Evolutionary conservation across 2,888 invertebrate species (phyloP).

Genomic region (Melinaea menophilus): DNA sequence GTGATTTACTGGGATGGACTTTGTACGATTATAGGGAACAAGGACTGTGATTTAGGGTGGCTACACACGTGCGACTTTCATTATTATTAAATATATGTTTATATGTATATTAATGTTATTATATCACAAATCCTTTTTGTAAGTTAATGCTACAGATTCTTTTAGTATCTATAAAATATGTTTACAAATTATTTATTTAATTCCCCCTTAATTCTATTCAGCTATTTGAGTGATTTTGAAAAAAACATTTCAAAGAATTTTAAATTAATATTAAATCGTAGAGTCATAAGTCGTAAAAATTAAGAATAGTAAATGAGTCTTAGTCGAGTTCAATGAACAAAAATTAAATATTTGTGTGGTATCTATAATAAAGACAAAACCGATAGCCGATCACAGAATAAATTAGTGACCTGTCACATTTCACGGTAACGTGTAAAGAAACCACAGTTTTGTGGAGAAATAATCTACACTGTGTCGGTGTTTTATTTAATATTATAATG

Average conservation of each 20-base stretch:
- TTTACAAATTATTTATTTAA: too few species aligned
- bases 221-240: not conserved
- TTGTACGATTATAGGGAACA: slow-evolving; percentile 6
- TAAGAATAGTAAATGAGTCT: not conserved
- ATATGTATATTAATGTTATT: too few species aligned
- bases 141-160: not conserved
- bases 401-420: slow-evolving; percentile 66
- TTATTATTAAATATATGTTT: too few species aligned
- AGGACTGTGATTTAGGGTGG: slow-evolving; percentile 2
- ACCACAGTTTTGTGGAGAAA: slow-evolving; percentile 60
- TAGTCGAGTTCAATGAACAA: slow-evolving; percentile 51
- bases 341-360: slow-evolving; percentile 59
- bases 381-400: slow-evolving; percentile 62
- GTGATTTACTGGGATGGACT: slow-evolving; percentile 11
- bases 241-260: not conserved
- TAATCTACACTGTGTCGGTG: slow-evolving; percentile 32
- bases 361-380: slow-evolving; percentile 63
- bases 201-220: too few species aligned
- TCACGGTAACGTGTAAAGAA: slow-evolving; percentile 65
- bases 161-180: too few species aligned
- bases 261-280: slow-evolving; percentile 15
- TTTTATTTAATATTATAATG: slow-evolving; percentile 46
- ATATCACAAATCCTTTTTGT: too few species aligned
- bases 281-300: not conserved
- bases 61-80: not conserved